A percentile compares a stretch with the other conserved stretches of the same genome.
Evolutionary conservation across 2,888 invertebrate genomes (phyloP).

Genomic region (Fragum sueziense): DNA sequence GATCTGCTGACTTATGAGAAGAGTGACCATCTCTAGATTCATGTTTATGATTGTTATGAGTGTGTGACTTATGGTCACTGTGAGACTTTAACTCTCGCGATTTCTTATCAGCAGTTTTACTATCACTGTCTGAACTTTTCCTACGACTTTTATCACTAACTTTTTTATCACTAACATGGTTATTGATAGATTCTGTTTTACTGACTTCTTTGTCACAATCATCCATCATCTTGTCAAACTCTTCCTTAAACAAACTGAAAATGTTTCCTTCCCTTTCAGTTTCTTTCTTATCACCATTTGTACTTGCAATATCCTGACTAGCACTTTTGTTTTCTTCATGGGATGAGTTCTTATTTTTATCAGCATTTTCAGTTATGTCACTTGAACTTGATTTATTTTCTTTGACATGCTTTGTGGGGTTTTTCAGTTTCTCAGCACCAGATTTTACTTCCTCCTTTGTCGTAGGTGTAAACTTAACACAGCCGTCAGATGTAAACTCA

Average conservation of each 20-base stretch:
- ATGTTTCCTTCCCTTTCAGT: slow-evolving; percentile 44
- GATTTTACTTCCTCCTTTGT: slow-evolving; percentile 15
- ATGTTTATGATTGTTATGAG: too few species aligned
- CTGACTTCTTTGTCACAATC: neutral
- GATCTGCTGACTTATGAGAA: neutral
- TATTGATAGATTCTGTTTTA: neutral
- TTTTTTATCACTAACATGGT: neutral
- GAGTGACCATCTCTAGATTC: too few species aligned
- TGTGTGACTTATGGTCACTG: neutral
- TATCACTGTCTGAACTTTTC: slow-evolving; percentile 6
- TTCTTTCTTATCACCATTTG: neutral
- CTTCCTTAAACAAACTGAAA: slow-evolving; percentile 52
- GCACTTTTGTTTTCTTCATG: neutral
- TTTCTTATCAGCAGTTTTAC: slow-evolving; percentile 13
- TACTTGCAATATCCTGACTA: neutral
- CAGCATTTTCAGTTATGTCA: neutral
- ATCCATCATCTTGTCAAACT: slow-evolving; percentile 54
- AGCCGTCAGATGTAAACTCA: slow-evolving; percentile 59
- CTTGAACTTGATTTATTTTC: neutral
- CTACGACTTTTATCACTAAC: neutral
- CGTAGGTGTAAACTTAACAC: slow-evolving; percentile 42
- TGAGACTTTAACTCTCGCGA: neutral
- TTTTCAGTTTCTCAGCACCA: neutral
- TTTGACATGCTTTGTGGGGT: neutral
- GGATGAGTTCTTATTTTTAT: neutral